Evolutionary conservation across 92 coral and sea anemone genomes (phyloP), one percentile per base, ranked within the genome.

Genomic region (Zoanthus gigantus): DNA sequence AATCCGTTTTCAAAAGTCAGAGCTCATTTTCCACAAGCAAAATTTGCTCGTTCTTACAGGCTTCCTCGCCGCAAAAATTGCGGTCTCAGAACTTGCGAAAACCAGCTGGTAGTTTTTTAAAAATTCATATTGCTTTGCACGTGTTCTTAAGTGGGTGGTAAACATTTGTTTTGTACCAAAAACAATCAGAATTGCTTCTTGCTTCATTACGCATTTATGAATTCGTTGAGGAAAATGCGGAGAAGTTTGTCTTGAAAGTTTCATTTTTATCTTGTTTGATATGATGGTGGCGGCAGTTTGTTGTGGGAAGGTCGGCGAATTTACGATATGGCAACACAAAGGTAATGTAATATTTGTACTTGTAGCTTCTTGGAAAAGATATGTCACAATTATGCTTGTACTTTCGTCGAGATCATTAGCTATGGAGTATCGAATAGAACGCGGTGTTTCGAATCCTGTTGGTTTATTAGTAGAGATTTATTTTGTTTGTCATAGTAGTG

Each of bases 201-300:
- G 18, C 17, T 69, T 69, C 74, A 69, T 69, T 69, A 69, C 6
- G 47, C 52, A 53, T 63, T 81, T 66, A 81, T 81, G 65, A 30
- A 81, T 81, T 81, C 75, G 13, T 46, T 45, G 74, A 67, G 63
- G 23, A 45, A 37, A 57, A 13, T 67, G 13, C 4, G 60, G 44
- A 31, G 63, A 30, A 50, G 63, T 50, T 28, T 30, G 29, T 67
- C 37, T 23, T 7, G 85, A 66, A 30, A 54, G 8, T 31, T 81
- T 28, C 28, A 15, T 9, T 29, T 45, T 53, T 37, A n/a, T 63
- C 65, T 45, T 7, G 53, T 65, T 66, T 81, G 85, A 23, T 63
- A 81, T 81, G 85, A 81, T 81, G 85, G 85, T 81, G 0, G 85
- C 85, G 14, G 85, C 85, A 0, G 85, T 81, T 16, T 81, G n/a